Evolutionary conservation across 2,113 vertebrate genomes (phyloP), one percentile per base, ranked within the genome.

Genomic region (Setophaga petechia): DNA sequence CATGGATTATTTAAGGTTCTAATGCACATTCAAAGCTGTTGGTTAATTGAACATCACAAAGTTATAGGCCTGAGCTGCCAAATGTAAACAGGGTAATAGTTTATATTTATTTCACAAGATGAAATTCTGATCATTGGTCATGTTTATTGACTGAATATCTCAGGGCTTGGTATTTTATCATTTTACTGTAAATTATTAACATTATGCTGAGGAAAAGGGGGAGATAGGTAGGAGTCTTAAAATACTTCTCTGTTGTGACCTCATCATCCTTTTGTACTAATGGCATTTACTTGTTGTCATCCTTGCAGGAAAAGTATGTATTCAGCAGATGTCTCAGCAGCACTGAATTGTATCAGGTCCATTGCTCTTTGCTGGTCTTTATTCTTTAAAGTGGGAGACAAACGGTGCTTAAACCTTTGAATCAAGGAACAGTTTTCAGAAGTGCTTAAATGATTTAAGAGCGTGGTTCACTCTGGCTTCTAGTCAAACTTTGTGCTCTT

Each of bases 21-120:
- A 76, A 87, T 89, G 59, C 43, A 46, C 59, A 4, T 87, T 87
- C 71, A 85, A 81, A 93, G 51, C 62, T 73, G 31, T 49, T 84
- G 43, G 75, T 87, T 96, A 95, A 96, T 87, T 93, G 94, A 93
- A 93, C 86, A 61, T 73, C 46, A n/a, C 39, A 55, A 93, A 94
- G 46, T 91, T 94, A 91, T 39, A 68, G 87, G 22, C 30, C 30
- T 62, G 78, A 68, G 84, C 75, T 90, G 87, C 65, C 68, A 77
- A 58, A 65, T 75, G 44, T 54, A 93, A 94, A 68, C 76, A 75
- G 39, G 27, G 49, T 84, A 71, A 67, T 89, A 66, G 27, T 62
- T 93, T 93, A 84, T 87, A 59, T 92, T 95, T 97, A 89, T 95
- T 94, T 92, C 73, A 59, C 31, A 27, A 57, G 61, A 73, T 63